A percentile compares a stretch with the other conserved stretches of the same genome.
phyloP scores from a whole-genome alignment of 2,888 invertebrate species.

The Oligia latruncula region DNA sequence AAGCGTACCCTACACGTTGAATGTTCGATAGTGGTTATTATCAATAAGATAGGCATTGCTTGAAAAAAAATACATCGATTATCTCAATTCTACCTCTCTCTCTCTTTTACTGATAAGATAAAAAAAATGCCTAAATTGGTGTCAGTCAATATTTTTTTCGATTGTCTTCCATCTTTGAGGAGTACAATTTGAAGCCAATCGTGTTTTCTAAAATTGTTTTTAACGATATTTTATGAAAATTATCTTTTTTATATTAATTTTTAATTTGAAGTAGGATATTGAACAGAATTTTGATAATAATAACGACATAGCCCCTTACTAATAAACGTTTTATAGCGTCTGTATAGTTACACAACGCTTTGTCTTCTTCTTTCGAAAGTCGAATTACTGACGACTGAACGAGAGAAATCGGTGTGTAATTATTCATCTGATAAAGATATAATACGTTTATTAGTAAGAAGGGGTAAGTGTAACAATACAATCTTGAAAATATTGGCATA shows the following conservation, averaged over 20 bases:
- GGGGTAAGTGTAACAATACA: no score
- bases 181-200: background rate
- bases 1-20: background rate
- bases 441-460: no score
- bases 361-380: no score
- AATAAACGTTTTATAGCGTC: no score
- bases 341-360: no score
- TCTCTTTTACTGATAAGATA: constrained; percentile 10
- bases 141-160: background rate
- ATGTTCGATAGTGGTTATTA: background rate
- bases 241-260: background rate
- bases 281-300: background rate
- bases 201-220: background rate
- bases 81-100: constrained; percentile 2
- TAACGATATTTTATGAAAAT: background rate
- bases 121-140: background rate
- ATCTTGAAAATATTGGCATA: constrained; percentile 1
- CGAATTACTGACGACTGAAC: no score
- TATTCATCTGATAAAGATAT: no score
- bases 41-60: background rate
- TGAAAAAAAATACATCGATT: background rate
- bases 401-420: no score
- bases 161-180: background rate
- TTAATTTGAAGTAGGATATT: background rate
- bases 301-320: background rate